These are phyloP conservation scores for Griposia aprilina DNA, from an alignment of 2,888 invertebrate genomes.

Conservation along the genomic window DNA sequence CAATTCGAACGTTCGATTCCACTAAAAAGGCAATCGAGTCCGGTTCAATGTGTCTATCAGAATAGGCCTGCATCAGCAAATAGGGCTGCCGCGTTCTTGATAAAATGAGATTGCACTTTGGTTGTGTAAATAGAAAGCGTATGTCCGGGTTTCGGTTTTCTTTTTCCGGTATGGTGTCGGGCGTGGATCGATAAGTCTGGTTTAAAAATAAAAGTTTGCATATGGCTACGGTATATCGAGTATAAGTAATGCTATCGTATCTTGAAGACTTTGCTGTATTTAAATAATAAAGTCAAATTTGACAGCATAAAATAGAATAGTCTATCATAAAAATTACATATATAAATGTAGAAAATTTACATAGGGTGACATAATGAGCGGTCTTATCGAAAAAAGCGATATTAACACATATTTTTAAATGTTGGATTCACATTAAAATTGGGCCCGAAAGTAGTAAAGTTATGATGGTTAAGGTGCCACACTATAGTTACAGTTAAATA, in stretches of 20 bases:
- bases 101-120: constrained; percentile 59
- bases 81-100: constrained; percentile 42
- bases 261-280: background rate
- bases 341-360: too few relatives aligned
- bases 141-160: constrained; percentile 10
- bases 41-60: constrained; percentile 63
- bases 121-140: constrained; percentile 41
- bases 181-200: constrained; percentile 29
- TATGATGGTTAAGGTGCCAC: background rate
- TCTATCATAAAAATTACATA: too few relatives aligned
- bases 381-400: too few relatives aligned
- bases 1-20: constrained; percentile 60
- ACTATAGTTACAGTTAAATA: background rate
- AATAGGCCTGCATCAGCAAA: constrained; percentile 64
- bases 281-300: too few relatives aligned
- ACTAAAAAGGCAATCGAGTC: constrained; percentile 67
- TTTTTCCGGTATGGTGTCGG: constrained; percentile 28
- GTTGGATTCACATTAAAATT: background rate
- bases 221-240: background rate
- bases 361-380: too few relatives aligned
- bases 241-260: background rate
- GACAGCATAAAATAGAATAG: too few relatives aligned
- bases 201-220: constrained; percentile 8
- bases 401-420: too few relatives aligned
- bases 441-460: background rate